Base-by-base conservation (phyloP, 2,797 vertebrate species). In the Florisuga fusca region DNA sequence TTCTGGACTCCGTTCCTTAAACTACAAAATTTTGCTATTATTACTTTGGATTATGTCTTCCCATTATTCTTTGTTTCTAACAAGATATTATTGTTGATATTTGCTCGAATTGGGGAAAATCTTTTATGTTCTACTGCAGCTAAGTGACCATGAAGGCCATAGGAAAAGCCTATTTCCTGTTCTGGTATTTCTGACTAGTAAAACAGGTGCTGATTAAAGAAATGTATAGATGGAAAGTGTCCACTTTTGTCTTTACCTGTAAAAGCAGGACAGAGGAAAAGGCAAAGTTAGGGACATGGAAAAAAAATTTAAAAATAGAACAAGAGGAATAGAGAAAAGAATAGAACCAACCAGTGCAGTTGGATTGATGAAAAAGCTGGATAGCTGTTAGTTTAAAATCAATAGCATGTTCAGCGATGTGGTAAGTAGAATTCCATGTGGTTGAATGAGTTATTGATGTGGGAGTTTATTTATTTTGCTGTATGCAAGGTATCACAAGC, bases 391-490 rank as follows among this genome's bases (percentile, higher is more conserved):
- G 33, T 75, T 88, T 91, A 93, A 94, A 96, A 95, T 97, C 96
- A 81, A 95, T 96, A 82, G 8, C 12, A 59, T 93, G 64, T 73
- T 95, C 93, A 94, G 83, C 86, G 92, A 91, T 88, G 79, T 84
- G 69, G 63, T 74, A 94, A 95, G 95, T 50, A 94, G 73, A 91
- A 95, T 94, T 95, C 57, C 46, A 64, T 69, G 59, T 75, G 87
- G 76, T 73, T 94, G 96, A 96, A 88, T 27, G 55, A 95, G 79
- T 96, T 96, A 94, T 96, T 92, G 94, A 96, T 94, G 90, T 78
- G 31, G 19, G 51, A 85, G 25, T 94, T 94, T 95, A 93, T 97
- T 97, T 96, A 82, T 96, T 94, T 96, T 96, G 88, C 82, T 90
- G 18, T 84, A 92, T 90, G 74, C 79, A 91, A 63, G 88, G 57